Percentiles rank a stretch among this genome's conserved stretches.
Conservation (phyloP, 2,113 vertebrate species). For the Elanoides forficatus region DNA sequence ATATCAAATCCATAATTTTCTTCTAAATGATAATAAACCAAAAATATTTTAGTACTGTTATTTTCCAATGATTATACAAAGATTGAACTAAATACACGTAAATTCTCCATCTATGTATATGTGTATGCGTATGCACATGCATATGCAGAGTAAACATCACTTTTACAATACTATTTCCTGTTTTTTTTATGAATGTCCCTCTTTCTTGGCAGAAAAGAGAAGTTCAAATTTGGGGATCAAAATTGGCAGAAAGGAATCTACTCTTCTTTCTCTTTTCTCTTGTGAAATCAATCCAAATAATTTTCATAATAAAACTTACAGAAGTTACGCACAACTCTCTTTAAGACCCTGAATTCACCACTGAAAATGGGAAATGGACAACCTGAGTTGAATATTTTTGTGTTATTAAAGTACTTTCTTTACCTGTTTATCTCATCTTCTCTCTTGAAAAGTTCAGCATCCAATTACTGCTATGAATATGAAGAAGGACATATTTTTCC, state of each 20-base stretch:
- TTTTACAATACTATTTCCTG: neutral
- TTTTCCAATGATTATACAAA: neutral
- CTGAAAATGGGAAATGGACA: neutral
- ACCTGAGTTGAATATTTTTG: neutral
- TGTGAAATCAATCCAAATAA: neutral
- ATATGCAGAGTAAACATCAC: neutral
- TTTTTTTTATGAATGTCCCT: neutral
- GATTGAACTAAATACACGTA: too few relatives aligned
- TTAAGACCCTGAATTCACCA: neutral
- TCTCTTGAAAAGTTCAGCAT: neutral
- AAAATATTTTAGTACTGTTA: neutral
- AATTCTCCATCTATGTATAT: neutral
- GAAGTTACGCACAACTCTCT: neutral
- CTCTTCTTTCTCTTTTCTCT: neutral
- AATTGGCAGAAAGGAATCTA: rapidly evolving
- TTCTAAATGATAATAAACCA: neutral
- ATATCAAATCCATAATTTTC: neutral
- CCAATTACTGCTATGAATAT: neutral
- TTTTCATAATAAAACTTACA: neutral
- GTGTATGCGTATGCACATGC: too few relatives aligned
- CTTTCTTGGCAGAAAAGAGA: neutral
- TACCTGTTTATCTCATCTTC: neutral
- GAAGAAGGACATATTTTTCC: neutral
- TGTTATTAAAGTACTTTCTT: neutral
- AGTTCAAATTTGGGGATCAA: neutral